phyloP scores from a whole-genome alignment of 2,113 vertebrate species.

The Noturus placidus region DNA sequence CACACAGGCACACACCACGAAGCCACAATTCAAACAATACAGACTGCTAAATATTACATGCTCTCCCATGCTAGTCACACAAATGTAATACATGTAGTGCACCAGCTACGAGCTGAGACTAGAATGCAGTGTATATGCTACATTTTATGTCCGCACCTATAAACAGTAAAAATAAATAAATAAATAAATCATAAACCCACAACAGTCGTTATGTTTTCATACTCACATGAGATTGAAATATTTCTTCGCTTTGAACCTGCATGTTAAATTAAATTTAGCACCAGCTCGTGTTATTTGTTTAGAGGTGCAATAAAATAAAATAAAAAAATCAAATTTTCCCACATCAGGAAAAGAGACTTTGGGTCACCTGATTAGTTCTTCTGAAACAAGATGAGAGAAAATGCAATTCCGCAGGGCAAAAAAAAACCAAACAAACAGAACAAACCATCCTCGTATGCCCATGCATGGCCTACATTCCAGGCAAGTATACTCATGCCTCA shows the following conservation, averaged over 20 bases:
- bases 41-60: neutral
- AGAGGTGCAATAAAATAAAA: neutral
- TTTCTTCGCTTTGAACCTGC: neutral
- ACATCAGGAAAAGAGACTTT: neutral
- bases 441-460: conserved; percentile 26
- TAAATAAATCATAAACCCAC: no score
- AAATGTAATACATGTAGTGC: neutral
- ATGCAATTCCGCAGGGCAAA: neutral
- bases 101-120: neutral
- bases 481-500: conserved; percentile 43
- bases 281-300: neutral
- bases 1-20: conserved; percentile 8
- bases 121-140: neutral
- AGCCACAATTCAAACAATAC: neutral
- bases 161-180: neutral
- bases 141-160: neutral
- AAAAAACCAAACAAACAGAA: neutral
- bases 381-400: conserved; percentile 14
- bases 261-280: neutral
- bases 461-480: conserved; percentile 48
- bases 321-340: neutral
- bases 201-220: neutral
- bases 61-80: neutral
- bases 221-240: neutral
- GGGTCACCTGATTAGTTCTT: conserved; percentile 13